phyloP scores from a whole-genome alignment of 2,888 invertebrate genomes.

The Eulithis testata region DNA sequence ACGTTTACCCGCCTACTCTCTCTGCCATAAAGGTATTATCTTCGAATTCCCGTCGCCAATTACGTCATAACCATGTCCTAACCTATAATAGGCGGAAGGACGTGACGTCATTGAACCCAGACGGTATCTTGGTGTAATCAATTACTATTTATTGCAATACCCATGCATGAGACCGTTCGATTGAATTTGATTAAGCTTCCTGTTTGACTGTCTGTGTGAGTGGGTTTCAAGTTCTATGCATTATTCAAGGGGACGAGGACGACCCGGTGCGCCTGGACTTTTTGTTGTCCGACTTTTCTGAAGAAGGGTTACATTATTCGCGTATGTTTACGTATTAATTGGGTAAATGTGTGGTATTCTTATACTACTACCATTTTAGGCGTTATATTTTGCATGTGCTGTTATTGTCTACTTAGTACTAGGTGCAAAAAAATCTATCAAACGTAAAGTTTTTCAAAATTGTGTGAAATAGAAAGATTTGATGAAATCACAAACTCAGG shows the following conservation, averaged over 20 bases:
- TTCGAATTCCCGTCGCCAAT: slow-evolving; percentile 25
- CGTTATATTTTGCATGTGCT: too few relatives aligned
- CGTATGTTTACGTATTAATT: too few relatives aligned
- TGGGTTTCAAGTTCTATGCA: slow-evolving; percentile 31
- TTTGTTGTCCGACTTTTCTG: slow-evolving; percentile 3
- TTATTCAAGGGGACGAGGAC: slow-evolving; percentile 12
- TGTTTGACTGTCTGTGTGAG: slow-evolving; percentile 33
- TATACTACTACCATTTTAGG: too few relatives aligned
- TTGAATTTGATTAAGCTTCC: slow-evolving; percentile 52
- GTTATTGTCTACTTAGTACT: too few relatives aligned
- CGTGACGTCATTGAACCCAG: slow-evolving; percentile 51
- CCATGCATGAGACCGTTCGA: slow-evolving; percentile 40
- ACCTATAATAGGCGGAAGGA: slow-evolving; percentile 39
- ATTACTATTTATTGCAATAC: slow-evolving; percentile 53
- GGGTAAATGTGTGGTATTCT: neutral
- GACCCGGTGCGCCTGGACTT: neutral
- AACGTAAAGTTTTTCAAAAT: too few relatives aligned
- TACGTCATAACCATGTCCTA: slow-evolving; percentile 26
- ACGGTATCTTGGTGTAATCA: slow-evolving; percentile 54
- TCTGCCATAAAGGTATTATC: slow-evolving; percentile 15
- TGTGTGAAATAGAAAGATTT: too few relatives aligned
- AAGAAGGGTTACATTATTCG: neutral
- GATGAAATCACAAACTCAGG: too few relatives aligned
- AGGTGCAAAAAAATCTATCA: too few relatives aligned
- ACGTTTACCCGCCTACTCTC: slow-evolving; percentile 3